These are phyloP conservation scores for Diabrotica undecimpunctata DNA, from an alignment of 1,140 invertebrate species.

Conservation along the genomic window DNA sequence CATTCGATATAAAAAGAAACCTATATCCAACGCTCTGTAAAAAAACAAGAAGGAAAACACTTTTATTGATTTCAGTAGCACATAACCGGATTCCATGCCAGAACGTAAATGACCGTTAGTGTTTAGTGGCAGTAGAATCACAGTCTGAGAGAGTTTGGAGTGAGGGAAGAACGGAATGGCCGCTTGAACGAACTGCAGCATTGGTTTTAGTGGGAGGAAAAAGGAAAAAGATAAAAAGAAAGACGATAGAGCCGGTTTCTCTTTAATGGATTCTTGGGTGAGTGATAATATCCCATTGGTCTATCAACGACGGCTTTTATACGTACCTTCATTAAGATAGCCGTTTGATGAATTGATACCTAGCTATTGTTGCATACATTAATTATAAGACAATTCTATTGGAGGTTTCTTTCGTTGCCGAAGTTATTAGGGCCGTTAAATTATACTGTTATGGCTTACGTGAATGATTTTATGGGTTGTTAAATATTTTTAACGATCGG, in stretches of 20 bases:
- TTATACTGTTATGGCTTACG: too few species aligned
- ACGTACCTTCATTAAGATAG: conserved; percentile 8
- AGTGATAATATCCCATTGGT: conserved; percentile 9
- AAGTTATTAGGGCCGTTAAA: background rate
- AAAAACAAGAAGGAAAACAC: conserved; percentile 47
- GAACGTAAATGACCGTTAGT: conserved; percentile 32
- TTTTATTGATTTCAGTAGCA: conserved; percentile 66
- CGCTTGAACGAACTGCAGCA: conserved; percentile 9
- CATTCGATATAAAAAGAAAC: conserved; percentile 32
- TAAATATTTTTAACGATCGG: conserved; percentile 1
- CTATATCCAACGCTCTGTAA: conserved; percentile 29
- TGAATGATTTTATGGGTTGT: background rate
- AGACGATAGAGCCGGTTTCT: conserved; percentile 9
- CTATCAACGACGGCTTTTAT: background rate
- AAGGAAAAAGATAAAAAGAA: conserved; percentile 8
- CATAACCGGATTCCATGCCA: conserved; percentile 50
- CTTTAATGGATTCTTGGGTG: conserved; percentile 9
- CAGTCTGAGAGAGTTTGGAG: background rate
- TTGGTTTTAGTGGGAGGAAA: conserved; percentile 7
- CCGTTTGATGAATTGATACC: background rate
- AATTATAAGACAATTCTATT: background rate
- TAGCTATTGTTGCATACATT: background rate
- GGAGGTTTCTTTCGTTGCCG: background rate
- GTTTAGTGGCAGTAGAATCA: background rate
- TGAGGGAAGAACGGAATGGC: conserved; percentile 11